Evolutionary conservation across 2,888 invertebrate species (phyloP).

Genomic region (Ephialtes manifestator): DNA sequence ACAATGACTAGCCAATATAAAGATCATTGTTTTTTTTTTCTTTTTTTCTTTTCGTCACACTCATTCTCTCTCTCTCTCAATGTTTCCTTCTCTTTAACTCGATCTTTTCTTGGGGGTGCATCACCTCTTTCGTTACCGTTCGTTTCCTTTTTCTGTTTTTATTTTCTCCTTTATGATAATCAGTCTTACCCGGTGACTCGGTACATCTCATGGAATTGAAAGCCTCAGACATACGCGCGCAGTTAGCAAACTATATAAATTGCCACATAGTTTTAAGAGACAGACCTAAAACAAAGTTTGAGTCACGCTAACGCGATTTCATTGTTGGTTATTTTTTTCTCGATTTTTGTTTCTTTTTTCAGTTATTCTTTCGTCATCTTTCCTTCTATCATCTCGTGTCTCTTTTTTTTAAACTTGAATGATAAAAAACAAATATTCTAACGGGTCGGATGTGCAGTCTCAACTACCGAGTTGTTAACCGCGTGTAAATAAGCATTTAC

Average conservation of each 20-base stretch:
- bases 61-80: slow-evolving; percentile 1
- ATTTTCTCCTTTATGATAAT: slow-evolving; percentile 75
- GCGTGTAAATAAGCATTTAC: slow-evolving; percentile 65
- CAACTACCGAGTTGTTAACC: slow-evolving; percentile 67
- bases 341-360: slow-evolving; percentile 24
- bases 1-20: slow-evolving; percentile 84
- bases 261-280: slow-evolving; percentile 57
- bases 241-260: slow-evolving; percentile 72
- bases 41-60: slow-evolving; percentile 20
- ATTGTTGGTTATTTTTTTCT: slow-evolving; percentile 24
- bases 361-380: not conserved
- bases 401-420: slow-evolving; percentile 42
- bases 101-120: not conserved
- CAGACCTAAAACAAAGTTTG: slow-evolving; percentile 66
- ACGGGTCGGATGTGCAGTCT: slow-evolving; percentile 63
- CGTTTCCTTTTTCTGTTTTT: slow-evolving; percentile 33
- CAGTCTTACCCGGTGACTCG: slow-evolving; percentile 81
- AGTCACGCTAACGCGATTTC: slow-evolving; percentile 71
- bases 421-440: slow-evolving; percentile 54
- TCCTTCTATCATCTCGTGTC: slow-evolving; percentile 40
- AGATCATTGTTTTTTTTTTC: slow-evolving; percentile 78
- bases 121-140: not conserved
- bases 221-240: slow-evolving; percentile 82
- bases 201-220: slow-evolving; percentile 78
- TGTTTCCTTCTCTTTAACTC: not conserved